Base-by-base conservation (phyloP, 1,140 invertebrate genomes). In the Saccostrea cuccullata region DNA sequence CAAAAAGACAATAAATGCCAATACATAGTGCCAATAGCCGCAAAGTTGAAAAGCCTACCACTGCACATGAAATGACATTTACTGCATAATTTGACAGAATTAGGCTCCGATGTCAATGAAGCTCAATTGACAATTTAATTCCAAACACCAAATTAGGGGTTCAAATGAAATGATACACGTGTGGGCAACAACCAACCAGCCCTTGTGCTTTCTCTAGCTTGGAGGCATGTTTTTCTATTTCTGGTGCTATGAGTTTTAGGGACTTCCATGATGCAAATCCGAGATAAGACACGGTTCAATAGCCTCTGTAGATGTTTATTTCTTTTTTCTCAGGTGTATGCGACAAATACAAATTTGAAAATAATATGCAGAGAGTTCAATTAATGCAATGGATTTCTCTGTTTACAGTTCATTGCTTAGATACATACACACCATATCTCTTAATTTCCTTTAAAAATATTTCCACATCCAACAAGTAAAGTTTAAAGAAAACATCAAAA, bases 281-380 rank as follows among this genome's bases (percentile, higher is more conserved):
- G 2, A 77, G 70, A 77, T 77, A 77, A 30, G 23, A 26, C 70
- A 77, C 11, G 70, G 70, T 77, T 30, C 26, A 77, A 26, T 36
- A 77, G 30, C 70, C 70, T 77, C 23, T 77, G 15, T 40, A 77
- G 70, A 77, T 77, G 70, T 77, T 77, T 73, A n/a, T n/a, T 12
- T 73, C 30, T 73, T 15, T 73, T 36, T 23, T 77, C 36, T 77
- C 70, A 77, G 26, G 70, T 77, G 70, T 36, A 36, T 9, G 36
- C 26, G 70, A 11, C 70, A 77, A 17, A 64, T 64, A 17, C 58
- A 64, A 17, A 20, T 64, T 47, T 64, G 58, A 64, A 64, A 64
- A 64, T 64, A 64, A 64, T 20, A 5, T 64, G n/a, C 17, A 64
- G 5, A 64, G 17, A 47, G 47, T 60, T 17, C 9, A 60, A 60